Conservation (phyloP, 2,797 vertebrate species). For the Cossypha polioptera region DNA sequence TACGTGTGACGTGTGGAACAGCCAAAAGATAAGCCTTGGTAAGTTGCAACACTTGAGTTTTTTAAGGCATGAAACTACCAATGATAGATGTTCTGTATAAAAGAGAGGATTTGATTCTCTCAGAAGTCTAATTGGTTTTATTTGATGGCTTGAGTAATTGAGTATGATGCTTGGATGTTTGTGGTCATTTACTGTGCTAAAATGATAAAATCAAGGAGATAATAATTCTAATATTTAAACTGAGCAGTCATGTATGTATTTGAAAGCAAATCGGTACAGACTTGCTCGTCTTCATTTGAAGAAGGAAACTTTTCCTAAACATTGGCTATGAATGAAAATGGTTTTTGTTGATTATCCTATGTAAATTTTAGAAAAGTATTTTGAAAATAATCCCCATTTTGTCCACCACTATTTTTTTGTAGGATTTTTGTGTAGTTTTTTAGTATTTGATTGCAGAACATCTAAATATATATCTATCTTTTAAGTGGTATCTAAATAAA, state of each 20-base stretch:
- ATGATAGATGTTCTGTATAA: background rate
- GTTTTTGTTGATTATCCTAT: background rate
- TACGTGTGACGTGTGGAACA: background rate
- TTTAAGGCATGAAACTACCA: background rate
- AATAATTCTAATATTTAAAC: background rate
- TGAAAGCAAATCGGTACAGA: background rate
- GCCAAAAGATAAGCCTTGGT: background rate
- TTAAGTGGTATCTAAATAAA: background rate
- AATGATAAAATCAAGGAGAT: background rate
- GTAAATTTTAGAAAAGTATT: background rate
- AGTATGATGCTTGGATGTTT: background rate
- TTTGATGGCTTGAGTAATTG: background rate
- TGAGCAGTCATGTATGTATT: background rate
- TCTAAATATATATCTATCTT: accelerated
- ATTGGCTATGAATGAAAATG: background rate
- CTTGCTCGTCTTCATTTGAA: background rate
- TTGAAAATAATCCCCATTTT: background rate
- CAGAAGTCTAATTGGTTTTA: background rate
- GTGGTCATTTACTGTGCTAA: background rate
- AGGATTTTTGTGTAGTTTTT: background rate
- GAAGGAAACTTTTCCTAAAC: background rate
- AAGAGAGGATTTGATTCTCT: background rate
- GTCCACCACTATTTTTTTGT: background rate
- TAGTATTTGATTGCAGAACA: background rate
- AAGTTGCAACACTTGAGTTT: background rate